Conservation (phyloP, 2,888 invertebrate genomes). For the Hirudinaria manillensis region DNA sequence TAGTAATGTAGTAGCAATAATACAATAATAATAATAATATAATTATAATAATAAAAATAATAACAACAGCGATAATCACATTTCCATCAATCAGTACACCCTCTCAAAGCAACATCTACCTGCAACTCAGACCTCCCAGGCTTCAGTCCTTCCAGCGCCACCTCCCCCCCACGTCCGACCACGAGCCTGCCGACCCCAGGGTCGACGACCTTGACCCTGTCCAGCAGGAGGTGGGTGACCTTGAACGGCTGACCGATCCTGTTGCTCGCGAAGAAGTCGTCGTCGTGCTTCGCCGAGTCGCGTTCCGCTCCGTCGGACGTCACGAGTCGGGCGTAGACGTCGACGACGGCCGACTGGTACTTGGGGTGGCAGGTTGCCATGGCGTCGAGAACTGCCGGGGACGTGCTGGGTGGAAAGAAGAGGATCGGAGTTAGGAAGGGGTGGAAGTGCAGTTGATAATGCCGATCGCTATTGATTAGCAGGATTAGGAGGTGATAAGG, state of each 20-base stretch:
- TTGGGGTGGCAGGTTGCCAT: constrained; percentile 15
- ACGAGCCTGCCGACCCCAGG: neutral
- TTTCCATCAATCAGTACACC: neutral
- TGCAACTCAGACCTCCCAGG: constrained; percentile 68
- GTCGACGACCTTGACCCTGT: constrained; percentile 4
- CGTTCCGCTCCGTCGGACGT: neutral
- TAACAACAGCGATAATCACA: neutral
- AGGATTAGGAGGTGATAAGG: neutral
- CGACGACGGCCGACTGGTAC: constrained; percentile 39
- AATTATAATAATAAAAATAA: neutral
- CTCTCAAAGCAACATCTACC: neutral
- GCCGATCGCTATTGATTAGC: neutral
- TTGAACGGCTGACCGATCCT: constrained; percentile 13
- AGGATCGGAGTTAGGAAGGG: neutral
- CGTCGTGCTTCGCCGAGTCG: neutral
- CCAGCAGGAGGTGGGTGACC: constrained; percentile 15
- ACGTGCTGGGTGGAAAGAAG: neutral
- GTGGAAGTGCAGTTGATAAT: neutral
- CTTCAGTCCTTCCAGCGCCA: constrained; percentile 75
- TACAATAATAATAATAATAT: neutral
- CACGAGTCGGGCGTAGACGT: constrained; percentile 69
- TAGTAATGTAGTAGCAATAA: neutral
- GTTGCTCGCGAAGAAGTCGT: constrained; percentile 5
- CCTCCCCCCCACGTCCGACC: neutral
- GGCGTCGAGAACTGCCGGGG: neutral